Evolutionary conservation across 1,140 invertebrate genomes (phyloP), one percentile per base, ranked within the genome.

Genomic region (Andrena cerasifolii): DNA sequence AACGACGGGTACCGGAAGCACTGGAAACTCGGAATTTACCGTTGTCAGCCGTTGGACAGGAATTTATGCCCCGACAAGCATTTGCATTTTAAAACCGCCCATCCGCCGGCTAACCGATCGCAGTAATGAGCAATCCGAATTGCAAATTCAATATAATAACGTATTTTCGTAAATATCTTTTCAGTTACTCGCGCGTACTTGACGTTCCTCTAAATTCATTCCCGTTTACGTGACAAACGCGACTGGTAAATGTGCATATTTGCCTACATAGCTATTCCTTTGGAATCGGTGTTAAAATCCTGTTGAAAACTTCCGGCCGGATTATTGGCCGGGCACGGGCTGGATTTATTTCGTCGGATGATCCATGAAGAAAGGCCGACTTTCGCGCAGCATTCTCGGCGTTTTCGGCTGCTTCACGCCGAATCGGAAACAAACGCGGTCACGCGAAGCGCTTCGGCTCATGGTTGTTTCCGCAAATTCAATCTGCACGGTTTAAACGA

Each of bases 141-240:
- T 62, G 70, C 70, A 72, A 62, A 72, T 72, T 10, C 14, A 16
- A 62, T 72, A 72, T 72, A 62, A 72, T 72, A 72, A 61, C 28
- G 54, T 28, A 47, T 43, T 49, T 62, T 62, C 70, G 56, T 62
- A 72, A 72, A 72, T 72, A 62, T 33, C 49, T 62, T 61, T 72
- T 62, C 70, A 72, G 51, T 72, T 72, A 49, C 58, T 3, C 16
- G 1, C 43, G 56, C 43, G 43, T 36, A 49, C 16, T 40, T 62
- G 70, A 62, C 40, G 70, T 26, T 61, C 16, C 56, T 40, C 16
- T 72, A 49, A 72, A 72, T 72, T 72, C 40, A 49, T 49, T 28
- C 3, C 21, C 56, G 43, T 62, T 62, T 47, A 24, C 3, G 16
- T 10, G 70, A 16, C 4, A 28, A 49, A 49, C 31, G 58, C 10